Evolutionary conservation across 2,888 invertebrate species (phyloP).

Genomic region (Gymnocheta viridis): DNA sequence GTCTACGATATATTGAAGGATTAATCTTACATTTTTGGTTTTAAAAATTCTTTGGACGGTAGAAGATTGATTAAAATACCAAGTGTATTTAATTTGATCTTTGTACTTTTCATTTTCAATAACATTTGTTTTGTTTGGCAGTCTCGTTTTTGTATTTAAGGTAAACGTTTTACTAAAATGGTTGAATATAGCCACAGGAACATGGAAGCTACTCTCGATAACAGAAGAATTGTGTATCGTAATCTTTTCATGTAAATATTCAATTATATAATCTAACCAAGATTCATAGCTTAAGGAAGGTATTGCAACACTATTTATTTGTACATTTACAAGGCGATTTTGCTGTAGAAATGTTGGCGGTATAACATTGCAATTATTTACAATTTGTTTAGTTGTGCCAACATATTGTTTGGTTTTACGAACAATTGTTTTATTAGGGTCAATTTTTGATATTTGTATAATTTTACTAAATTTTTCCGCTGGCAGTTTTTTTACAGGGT

Average conservation of each 20-base stretch:
- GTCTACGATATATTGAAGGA: not conserved
- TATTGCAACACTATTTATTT: conserved; percentile 31
- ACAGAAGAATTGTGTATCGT: conserved; percentile 87
- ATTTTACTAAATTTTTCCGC: conserved; percentile 24
- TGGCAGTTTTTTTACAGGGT: conserved; percentile 39
- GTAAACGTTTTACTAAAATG: conserved; percentile 88
- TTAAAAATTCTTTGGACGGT: conserved; percentile 89
- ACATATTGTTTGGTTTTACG: conserved; percentile 35
- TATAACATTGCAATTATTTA: not conserved
- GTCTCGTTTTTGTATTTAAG: conserved; percentile 85
- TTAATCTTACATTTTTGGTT: conserved; percentile 79
- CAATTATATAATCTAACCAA: conserved; percentile 90
- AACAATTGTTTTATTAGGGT: conserved; percentile 36
- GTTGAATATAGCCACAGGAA: conserved; percentile 88
- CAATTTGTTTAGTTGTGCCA: not conserved
- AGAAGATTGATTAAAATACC: conserved; percentile 87
- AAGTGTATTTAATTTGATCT: conserved; percentile 87
- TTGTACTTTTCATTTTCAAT: conserved; percentile 86
- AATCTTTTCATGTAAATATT: conserved; percentile 89
- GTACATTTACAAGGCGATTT: not conserved
- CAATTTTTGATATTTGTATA: conserved; percentile 48
- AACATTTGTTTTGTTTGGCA: conserved; percentile 86
- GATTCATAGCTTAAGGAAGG: conserved; percentile 84
- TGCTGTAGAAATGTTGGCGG: not conserved
- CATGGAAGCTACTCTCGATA: conserved; percentile 87